Evolutionary conservation across 2,888 invertebrate genomes (phyloP).

Genomic region (Calephelis perditalis): DNA sequence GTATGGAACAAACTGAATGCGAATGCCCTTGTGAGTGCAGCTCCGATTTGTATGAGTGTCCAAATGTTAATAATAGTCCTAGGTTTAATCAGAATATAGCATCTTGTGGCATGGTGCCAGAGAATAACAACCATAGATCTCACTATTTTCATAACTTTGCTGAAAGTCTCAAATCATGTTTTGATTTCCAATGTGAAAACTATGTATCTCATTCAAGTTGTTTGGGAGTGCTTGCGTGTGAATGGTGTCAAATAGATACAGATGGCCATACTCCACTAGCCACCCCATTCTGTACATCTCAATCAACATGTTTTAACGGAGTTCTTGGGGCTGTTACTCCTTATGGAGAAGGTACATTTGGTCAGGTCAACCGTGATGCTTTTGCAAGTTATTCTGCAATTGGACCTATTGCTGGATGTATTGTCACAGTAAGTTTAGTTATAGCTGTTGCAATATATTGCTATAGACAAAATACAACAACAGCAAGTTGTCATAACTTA

Average conservation of each 20-base stretch:
- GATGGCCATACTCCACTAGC: constrained; percentile 84
- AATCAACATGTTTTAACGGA: constrained; percentile 91
- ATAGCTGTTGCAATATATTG: constrained; percentile 91
- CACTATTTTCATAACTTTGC: constrained; percentile 72
- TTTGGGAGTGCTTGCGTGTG: constrained; percentile 89
- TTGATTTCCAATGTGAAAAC: constrained; percentile 82
- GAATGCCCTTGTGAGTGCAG: constrained; percentile 97
- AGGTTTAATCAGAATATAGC: constrained; percentile 52
- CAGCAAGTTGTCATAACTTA: constrained; percentile 69
- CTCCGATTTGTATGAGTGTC: constrained; percentile 64
- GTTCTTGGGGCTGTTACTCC: constrained; percentile 90
- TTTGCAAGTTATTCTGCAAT: constrained; percentile 84
- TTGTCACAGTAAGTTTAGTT: constrained; percentile 88
- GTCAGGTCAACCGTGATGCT: constrained; percentile 65
- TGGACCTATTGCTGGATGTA: constrained; percentile 91
- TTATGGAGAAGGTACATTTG: constrained; percentile 84
- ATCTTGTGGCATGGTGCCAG: constrained; percentile 65
- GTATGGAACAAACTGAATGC: constrained; percentile 96
- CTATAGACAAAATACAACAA: constrained; percentile 82
- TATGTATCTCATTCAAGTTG: constrained; percentile 82
- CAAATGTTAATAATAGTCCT: constrained; percentile 47
- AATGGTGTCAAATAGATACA: constrained; percentile 92
- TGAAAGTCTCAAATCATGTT: constrained; percentile 80
- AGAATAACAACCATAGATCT: constrained; percentile 68
- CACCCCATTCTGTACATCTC: constrained; percentile 88